phyloP scores from a whole-genome alignment of 2,888 invertebrate species.

The Drosophila anomelani region DNA sequence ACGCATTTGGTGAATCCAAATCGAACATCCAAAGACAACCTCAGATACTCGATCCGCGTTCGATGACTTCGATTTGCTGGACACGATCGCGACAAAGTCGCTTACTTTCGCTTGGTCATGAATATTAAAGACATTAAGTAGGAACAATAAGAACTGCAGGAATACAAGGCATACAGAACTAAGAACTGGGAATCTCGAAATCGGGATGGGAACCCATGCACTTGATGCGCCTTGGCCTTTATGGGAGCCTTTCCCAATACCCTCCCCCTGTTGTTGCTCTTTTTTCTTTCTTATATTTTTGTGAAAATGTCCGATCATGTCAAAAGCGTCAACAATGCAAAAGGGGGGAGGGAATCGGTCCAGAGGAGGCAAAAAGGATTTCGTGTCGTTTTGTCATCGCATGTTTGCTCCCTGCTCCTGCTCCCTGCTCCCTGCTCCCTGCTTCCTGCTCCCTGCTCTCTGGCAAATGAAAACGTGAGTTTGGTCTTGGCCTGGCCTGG shows the following conservation, averaged over 20 bases:
- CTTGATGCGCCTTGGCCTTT: constrained; percentile 75
- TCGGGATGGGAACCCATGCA: constrained; percentile 47
- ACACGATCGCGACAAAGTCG: constrained; percentile 81
- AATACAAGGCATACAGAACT: constrained; percentile 13
- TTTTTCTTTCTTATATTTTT: constrained; percentile 35
- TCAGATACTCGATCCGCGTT: constrained; percentile 46
- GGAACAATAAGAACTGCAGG: constrained; percentile 68
- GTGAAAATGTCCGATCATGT: constrained; percentile 78
- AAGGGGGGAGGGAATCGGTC: constrained; percentile 16
- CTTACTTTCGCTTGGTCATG: constrained; percentile 81
- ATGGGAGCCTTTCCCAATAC: constrained; percentile 44
- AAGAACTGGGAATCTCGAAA: constrained; percentile 24
- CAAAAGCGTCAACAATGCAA: constrained; percentile 63
- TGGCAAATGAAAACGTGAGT: constrained; percentile 77
- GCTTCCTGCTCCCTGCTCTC: constrained; percentile 18
- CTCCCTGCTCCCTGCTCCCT: constrained; percentile 8
- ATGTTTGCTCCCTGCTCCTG: constrained; percentile 53
- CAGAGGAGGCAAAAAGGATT: constrained; percentile 65
- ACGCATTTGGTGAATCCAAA: constrained; percentile 53
- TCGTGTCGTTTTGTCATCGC: constrained; percentile 82
- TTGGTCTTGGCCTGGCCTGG: constrained; percentile 48
- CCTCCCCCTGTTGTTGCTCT: neutral
- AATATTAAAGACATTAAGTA: constrained; percentile 82
- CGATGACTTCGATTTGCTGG: constrained; percentile 66
- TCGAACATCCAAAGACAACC: constrained; percentile 15